Base-by-base conservation (phyloP, 2,113 vertebrate species). In the Phodopus roborovskii region DNA sequence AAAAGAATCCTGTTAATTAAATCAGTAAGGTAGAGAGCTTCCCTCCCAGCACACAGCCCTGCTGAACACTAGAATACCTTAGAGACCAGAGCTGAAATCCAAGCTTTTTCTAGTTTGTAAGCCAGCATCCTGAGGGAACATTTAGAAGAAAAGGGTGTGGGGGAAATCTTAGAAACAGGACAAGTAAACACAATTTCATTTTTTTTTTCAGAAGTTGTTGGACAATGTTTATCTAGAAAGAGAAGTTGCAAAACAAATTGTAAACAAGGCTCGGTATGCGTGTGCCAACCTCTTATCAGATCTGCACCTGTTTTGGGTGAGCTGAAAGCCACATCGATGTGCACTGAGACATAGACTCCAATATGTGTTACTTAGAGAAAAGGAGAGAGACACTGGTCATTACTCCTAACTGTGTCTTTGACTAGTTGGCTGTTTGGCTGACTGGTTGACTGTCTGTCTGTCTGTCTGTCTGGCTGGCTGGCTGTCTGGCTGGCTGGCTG, bases 21-120 rank as follows among this genome's bases (percentile, higher is more conserved):
- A 98, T 97, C 97, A 88, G 74, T 86, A 97, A 98, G 97, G 97
- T 98, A 97, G 97, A 98, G 82, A 81, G 92, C 89, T 96, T 97
- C 97, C 97, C 95, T 98, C 97, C 95, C 82, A 94, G 88, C 96
- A 89, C 93, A 96, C 3, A 0, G 97, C 92, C 94, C 79, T 15
- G 53, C 97, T 82, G 96, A 98, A 98, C 97, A 98, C 97, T 98
- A 98, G 97, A 97, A 98, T 98, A 97, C 97, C 98, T 98, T 97
- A 90, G 97, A 98, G 97, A 98, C 97, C n/a, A 48, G 96, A 97
- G 91, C 88, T 97, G 98, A 98, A 98, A 98, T 97, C 96, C 88
- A 98, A 97, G 96, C 97, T 97, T 97, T 98, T 97, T 97, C 66
- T 97, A 98, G 96, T 96, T 98, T 98, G 88, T 96, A 98, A 94